Evolutionary conservation across 2,797 vertebrate species (phyloP).

Genomic region (Vespertilio murinus): DNA sequence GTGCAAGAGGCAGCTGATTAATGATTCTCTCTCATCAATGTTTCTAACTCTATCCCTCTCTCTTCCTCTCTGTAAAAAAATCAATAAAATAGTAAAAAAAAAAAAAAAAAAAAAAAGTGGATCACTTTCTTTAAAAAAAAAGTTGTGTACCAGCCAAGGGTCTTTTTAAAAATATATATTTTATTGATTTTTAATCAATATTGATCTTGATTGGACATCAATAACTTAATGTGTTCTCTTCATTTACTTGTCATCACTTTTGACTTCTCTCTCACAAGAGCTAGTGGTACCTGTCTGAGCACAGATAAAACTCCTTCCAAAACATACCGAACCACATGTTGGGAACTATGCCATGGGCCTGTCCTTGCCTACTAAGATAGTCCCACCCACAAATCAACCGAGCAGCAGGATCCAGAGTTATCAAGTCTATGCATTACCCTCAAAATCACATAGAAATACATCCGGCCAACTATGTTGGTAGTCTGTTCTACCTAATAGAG

Average conservation of each 20-base stretch:
- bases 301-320: conserved; percentile 14
- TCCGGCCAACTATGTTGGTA: neutral
- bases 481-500: neutral
- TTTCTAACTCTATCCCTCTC: no score
- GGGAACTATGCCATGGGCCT: conserved; percentile 2
- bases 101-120: no score
- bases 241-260: neutral
- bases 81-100: no score
- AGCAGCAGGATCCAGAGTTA: neutral
- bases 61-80: no score
- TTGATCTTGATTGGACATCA: neutral
- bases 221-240: conserved; percentile 25
- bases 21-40: no score
- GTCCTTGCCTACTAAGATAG: neutral
- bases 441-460: neutral
- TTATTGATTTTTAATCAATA: neutral
- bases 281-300: conserved; percentile 36
- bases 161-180: no score
- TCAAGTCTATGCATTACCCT: neutral
- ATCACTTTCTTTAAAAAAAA: no score
- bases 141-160: neutral
- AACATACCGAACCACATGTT: neutral
- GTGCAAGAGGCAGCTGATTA: no score
- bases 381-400: neutral
- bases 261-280: conserved; percentile 24